Conservation (phyloP, 2,797 vertebrate species). For the Chlorospingus flavigularis region DNA sequence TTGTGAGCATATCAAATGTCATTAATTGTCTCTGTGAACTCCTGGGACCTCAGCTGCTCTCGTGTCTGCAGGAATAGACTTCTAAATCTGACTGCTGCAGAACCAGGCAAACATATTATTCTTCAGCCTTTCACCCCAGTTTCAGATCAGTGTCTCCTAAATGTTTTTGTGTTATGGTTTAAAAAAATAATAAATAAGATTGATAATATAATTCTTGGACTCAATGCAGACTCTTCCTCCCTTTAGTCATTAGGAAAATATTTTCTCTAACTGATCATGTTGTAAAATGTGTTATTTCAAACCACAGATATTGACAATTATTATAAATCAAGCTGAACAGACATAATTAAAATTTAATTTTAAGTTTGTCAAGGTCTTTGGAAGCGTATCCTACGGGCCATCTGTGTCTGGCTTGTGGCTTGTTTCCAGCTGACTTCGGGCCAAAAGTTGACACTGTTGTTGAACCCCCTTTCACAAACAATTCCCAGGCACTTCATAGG, state of each 20-base stretch:
- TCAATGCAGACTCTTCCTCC: constrained; percentile 29
- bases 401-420: constrained; percentile 18
- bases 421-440: constrained; percentile 52
- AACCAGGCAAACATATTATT: constrained; percentile 10
- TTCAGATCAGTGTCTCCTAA: constrained; percentile 34
- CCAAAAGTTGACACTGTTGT: constrained; percentile 26
- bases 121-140: constrained; percentile 20
- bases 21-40: background rate
- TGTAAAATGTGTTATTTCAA: constrained; percentile 65
- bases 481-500: constrained; percentile 6
- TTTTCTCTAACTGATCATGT: constrained; percentile 49
- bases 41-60: background rate
- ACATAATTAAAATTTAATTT: constrained; percentile 63
- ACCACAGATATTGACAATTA: constrained; percentile 60
- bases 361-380: constrained; percentile 35
- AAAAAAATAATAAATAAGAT: constrained; percentile 63
- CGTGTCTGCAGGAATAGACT: background rate
- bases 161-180: constrained; percentile 50
- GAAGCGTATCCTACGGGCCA: constrained; percentile 4
- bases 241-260: constrained; percentile 62
- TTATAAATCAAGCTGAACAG: constrained; percentile 60
- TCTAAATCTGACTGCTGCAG: background rate
- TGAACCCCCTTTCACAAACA: background rate
- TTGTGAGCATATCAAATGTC: background rate
- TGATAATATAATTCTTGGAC: constrained; percentile 65